Base-by-base conservation (phyloP, 1,140 invertebrate species). In the Pseudomyrmex flavicornis region DNA sequence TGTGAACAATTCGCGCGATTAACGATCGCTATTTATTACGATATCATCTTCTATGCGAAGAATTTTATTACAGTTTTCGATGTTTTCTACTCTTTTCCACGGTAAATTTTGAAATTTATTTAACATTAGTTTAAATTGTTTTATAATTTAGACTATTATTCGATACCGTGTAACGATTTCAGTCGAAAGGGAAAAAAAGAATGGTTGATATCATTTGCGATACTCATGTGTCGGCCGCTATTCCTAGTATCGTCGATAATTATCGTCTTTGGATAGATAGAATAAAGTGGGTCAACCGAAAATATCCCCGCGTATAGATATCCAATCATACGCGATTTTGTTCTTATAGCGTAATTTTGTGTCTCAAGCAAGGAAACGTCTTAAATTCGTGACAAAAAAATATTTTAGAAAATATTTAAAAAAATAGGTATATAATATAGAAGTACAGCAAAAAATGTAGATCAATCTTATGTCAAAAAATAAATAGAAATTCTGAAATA, bases 211-310 rank as follows among this genome's bases (percentile, higher is more conserved):
- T 12, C 50, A 75, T 84, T 66, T 62, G 58, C 54, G 35, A 35
- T 35, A 35, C 35, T 35, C 35, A 35, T 35, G 35, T 35, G 56
- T 87, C 74, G 35, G 50, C 69, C 69, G 44, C 69, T 91, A 88
- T 91, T 90, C 70, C 83, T 50, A 87, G 75, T 88, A 63, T 80
- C 86, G 70, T 91, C 89, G 85, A 88, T 92, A 90, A 89, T 90
- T 85, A 87, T 86, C 88, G 61, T 20, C 20, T 59, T 79, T 69
- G 72, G 80, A 83, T 48, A 52, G 82, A 56, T 90, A 56, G 77
- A 85, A 83, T 58, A 62, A 88, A 88, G 52, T 84, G 83, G 90
- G 83, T 89, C 86, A 80, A 48, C 59, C 54, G 84, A 85, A 87
- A 91, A 90, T 89, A 89, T 63, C 68, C 22, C 7, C 22, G 9